These are phyloP conservation scores for Trochalopteron elliotii DNA, from an alignment of 2,113 vertebrate species.

Conservation along the genomic window DNA sequence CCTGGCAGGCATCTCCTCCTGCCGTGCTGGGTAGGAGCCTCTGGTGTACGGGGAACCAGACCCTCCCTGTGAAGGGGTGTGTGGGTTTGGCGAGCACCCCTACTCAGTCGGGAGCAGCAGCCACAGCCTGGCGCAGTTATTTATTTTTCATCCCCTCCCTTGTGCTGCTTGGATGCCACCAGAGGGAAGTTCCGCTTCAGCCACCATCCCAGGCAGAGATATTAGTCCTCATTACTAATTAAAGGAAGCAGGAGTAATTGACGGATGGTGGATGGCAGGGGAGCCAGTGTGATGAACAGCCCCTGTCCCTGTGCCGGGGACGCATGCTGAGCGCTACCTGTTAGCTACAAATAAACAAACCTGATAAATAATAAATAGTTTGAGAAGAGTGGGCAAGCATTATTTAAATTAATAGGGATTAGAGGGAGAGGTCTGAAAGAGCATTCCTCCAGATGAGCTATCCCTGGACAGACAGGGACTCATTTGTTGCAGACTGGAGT, in stretches of 20 bases:
- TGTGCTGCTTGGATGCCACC: constrained; percentile 52
- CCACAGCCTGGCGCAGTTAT: not conserved
- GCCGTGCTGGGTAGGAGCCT: not conserved
- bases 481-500: constrained; percentile 70
- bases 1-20: not conserved
- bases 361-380: constrained; percentile 97
- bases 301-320: constrained; percentile 77
- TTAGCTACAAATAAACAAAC: constrained; percentile 98
- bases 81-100: not conserved
- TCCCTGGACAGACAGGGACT: constrained; percentile 63
- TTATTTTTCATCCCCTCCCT: constrained; percentile 60
- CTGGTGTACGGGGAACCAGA: not conserved
- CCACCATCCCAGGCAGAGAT: constrained; percentile 69
- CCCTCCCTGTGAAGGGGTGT: not conserved
- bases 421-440: constrained; percentile 79
- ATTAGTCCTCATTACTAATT: constrained; percentile 99
- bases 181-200: constrained; percentile 69
- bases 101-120: fast-evolving
- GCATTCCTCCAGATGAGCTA: constrained; percentile 70
- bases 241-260: constrained; percentile 84
- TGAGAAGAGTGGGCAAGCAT: constrained; percentile 80
- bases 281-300: constrained; percentile 87
- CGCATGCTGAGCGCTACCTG: constrained; percentile 86
- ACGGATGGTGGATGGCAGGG: constrained; percentile 71
- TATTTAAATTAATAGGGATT: constrained; percentile 98